Evolutionary conservation across 1,140 invertebrate species (phyloP), one percentile per base, ranked within the genome.

Genomic region (Cotesia glomerata): DNA sequence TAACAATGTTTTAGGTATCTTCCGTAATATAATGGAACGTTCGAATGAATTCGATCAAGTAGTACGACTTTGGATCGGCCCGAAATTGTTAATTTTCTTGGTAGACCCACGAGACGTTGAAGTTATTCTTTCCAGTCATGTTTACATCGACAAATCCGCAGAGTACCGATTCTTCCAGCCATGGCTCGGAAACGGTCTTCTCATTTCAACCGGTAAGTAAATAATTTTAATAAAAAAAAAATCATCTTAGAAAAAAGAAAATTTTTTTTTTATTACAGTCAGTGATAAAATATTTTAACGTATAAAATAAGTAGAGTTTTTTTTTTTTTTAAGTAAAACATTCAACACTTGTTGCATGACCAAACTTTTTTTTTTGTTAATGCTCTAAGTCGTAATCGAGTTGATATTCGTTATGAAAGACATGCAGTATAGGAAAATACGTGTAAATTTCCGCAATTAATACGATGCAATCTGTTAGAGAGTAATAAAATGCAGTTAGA

Each of bases 131-230:
- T 92, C 92, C 77, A 94, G 92, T 76, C 90, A 93, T 73, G 91
- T 93, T 4, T 91, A 92, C 82, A 91, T 93, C 59, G 92, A 93
- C 82, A 93, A 93, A 83, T 91, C 92, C 7, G 82, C 88, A 13
- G 92, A 93, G 75, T 93, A 93, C 82, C 88, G 88, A 74, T 92
- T 92, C 84, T 93, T 93, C 83, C 88, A 92, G 75, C 92, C 92
- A 1, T 93, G 92, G 92, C 89, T 93, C 13, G 92, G 92, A 79
- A 89, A 93, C 75, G 92, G 92, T 69, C 90, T 93, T 0, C 89
- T 93, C n/a, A 93, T 93, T 74, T 93, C 91, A 73, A 91, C 90
- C 76, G 93, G 93, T 93, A 85, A 86, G 81, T 81, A 26, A 26
- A 26, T 63, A 65, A 0, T 39, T 36, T 51, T 8, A 9, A 13